Evolutionary conservation across 2,113 vertebrate species (phyloP).

Genomic region (Riparia riparia): DNA sequence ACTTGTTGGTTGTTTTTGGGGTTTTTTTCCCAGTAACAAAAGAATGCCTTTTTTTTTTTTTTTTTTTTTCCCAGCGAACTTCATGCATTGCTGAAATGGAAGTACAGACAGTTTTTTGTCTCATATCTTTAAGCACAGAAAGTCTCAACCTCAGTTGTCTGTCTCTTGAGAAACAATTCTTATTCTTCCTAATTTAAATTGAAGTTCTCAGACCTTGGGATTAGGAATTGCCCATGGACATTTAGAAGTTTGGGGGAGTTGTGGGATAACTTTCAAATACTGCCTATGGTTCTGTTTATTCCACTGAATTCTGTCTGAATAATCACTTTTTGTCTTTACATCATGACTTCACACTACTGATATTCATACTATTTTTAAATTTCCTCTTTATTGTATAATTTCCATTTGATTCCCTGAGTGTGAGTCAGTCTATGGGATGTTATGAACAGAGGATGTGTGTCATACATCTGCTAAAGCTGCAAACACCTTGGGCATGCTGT

Average conservation of each 20-base stretch:
- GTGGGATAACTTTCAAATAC: neutral
- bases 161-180: neutral
- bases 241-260: neutral
- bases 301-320: neutral
- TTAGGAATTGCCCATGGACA: neutral
- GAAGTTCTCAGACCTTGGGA: neutral
- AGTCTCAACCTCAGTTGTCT: neutral
- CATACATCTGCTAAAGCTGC: neutral
- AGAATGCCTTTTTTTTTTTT: neutral
- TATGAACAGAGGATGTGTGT: neutral
- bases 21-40: neutral
- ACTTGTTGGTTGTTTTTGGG: neutral
- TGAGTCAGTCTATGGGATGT: neutral
- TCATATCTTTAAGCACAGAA: neutral
- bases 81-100: neutral
- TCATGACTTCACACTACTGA: neutral
- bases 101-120: neutral
- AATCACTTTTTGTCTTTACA: neutral
- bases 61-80: neutral
- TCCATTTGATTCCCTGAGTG: neutral
- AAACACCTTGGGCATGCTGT: neutral
- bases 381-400: neutral
- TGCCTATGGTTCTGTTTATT: neutral
- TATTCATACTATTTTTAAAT: neutral
- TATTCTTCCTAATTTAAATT: neutral